Evolutionary conservation across 2,888 invertebrate genomes (phyloP).

Genomic region (Dione juno): DNA sequence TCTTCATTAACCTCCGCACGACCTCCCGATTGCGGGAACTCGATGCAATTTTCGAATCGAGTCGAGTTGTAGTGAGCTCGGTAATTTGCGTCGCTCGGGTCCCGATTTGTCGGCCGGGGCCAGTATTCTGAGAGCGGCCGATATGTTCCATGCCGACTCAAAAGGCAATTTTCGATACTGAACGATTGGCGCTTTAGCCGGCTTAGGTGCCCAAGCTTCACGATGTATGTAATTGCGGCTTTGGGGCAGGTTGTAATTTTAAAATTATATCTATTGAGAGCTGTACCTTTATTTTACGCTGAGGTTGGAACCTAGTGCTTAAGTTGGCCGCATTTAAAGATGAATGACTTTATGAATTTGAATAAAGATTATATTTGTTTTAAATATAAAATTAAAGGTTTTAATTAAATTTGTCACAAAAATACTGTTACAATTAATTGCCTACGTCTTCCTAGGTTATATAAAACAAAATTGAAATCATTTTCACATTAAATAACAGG

Average conservation of each 20-base stretch:
- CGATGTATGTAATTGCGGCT: conserved; percentile 73
- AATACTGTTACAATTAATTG: too few species aligned
- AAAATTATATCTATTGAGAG: conserved; percentile 77
- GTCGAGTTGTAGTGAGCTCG: conserved; percentile 60
- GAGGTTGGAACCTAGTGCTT: conserved; percentile 7
- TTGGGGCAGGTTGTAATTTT: conserved; percentile 76
- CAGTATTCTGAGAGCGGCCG: conserved; percentile 68
- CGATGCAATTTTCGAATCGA: conserved; percentile 72
- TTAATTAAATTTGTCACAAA: not conserved
- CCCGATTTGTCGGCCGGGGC: conserved; percentile 71
- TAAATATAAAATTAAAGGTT: not conserved
- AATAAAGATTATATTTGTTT: not conserved
- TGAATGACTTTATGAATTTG: not conserved
- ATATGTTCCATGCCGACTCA: conserved; percentile 72
- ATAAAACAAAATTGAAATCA: not conserved
- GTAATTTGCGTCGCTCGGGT: conserved; percentile 74
- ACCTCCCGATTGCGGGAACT: conserved; percentile 69
- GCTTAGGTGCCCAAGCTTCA: conserved; percentile 60
- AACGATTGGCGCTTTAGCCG: conserved; percentile 66
- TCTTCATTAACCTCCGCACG: conserved; percentile 79
- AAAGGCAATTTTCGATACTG: conserved; percentile 70
- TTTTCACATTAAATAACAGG: not conserved
- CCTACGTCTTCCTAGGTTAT: not conserved
- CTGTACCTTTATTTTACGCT: conserved; percentile 53
- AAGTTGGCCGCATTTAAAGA: not conserved